Base-by-base conservation (phyloP, 1,140 invertebrate genomes). In the Eciton burchellii region DNA sequence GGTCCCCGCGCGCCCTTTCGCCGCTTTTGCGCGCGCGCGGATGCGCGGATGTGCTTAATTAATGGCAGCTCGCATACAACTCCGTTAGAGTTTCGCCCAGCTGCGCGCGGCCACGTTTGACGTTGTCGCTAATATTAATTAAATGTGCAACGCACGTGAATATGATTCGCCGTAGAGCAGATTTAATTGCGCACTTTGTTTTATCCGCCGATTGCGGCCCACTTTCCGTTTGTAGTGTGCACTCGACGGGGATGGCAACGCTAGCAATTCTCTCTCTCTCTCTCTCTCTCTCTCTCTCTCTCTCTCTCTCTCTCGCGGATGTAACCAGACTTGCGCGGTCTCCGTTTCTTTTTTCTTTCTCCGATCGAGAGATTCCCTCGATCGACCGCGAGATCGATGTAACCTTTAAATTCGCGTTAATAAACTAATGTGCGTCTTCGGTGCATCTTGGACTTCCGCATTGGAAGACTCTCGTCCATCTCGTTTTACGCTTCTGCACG, bases 1-100 rank as follows among this genome's bases (percentile, higher is more conserved):
- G 19, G 12, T 56, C 16, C 43, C 35, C 8, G 14, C 35, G 29
- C 47, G 16, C 11, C n/a, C 49, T 47, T 70, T 70, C 24, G 35
- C 14, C 35, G 12, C 63, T 29, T 66, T 66, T 54, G 66, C 35
- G n/a, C 11, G 41, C 6, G 0, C 35, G 12, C 45, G 62, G 49
- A 79, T 79, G n/a, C 66, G 41, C 35, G 26, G 35, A 54, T 77
- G 56, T 70, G 41, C 24, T 79, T 79, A 79, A 79, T 79, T 79
- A 70, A 79, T 49, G 43, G 35, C 35, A 45, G 56, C 49, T 35
- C 35, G 35, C 35, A 6, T n/a, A 68, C 16, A 57, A 79, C 41
- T 79, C 47, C 65, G 35, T 68, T 16, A 26, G 16, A 12, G 16
- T 52, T 26, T 24, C 19, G 21, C 19, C 19, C n/a, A n/a, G 16